Conservation (phyloP, 2,888 invertebrate species). For the Zeuzera pyrina region DNA sequence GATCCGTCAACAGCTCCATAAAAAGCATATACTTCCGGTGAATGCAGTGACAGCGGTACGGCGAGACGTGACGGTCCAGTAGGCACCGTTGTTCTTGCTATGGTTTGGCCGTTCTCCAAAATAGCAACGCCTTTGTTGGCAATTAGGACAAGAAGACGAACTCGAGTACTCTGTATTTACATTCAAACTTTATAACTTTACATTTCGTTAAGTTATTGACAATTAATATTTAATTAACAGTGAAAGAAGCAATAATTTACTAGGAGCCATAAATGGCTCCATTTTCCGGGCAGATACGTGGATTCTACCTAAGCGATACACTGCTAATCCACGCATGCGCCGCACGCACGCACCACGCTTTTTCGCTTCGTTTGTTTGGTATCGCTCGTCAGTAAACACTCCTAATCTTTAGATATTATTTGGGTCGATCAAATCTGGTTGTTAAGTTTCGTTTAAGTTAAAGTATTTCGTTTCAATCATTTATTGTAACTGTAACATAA, state of each 20-base stretch:
- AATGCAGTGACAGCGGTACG: slow-evolving; percentile 32
- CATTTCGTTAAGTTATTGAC: slow-evolving; percentile 11
- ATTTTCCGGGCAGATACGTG: too few relatives aligned
- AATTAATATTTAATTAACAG: background rate
- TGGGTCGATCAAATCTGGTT: too few relatives aligned
- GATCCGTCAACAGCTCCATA: slow-evolving; percentile 93
- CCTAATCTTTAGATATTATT: too few relatives aligned
- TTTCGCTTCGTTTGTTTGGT: too few relatives aligned
- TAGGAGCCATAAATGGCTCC: too few relatives aligned
- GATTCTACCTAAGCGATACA: too few relatives aligned
- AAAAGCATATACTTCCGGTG: slow-evolving; percentile 77
- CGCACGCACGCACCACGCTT: too few relatives aligned
- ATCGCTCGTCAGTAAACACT: too few relatives aligned
- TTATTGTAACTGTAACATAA: too few relatives aligned
- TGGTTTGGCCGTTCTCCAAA: slow-evolving; percentile 81
- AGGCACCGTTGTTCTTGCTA: slow-evolving; percentile 33
- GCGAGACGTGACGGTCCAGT: slow-evolving; percentile 50
- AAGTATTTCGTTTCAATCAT: too few relatives aligned
- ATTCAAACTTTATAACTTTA: background rate
- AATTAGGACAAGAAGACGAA: slow-evolving; percentile 84
- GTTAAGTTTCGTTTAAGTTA: too few relatives aligned
- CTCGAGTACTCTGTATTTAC: slow-evolving; percentile 73
- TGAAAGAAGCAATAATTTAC: slow-evolving; percentile 2
- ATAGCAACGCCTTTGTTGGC: slow-evolving; percentile 86
- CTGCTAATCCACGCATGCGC: too few relatives aligned